phyloP scores from a whole-genome alignment of 2,888 invertebrate species.

The Spodoptera littoralis region DNA sequence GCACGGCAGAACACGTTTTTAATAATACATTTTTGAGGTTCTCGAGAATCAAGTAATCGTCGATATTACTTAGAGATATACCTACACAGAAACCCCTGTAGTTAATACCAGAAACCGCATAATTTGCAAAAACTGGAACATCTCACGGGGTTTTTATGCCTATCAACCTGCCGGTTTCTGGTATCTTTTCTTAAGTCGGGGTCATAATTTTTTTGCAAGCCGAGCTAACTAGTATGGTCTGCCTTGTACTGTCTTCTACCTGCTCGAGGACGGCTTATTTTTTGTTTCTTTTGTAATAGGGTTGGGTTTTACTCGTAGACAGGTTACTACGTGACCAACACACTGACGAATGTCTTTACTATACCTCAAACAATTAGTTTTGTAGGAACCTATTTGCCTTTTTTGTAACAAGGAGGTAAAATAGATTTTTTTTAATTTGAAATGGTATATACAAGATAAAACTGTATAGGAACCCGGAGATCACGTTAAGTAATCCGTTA shows the following conservation, averaged over 20 bases:
- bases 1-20: conserved; percentile 26
- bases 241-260: conserved; percentile 49
- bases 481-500: conserved; percentile 1
- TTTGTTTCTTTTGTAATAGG: conserved; percentile 49
- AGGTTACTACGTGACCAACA: conserved; percentile 42
- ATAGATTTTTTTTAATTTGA: not conserved
- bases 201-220: conserved; percentile 63
- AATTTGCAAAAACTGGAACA: conserved; percentile 65
- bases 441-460: too few species aligned
- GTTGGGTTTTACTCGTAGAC: conserved; percentile 33
- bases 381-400: not conserved
- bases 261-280: conserved; percentile 51
- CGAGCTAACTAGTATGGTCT: conserved; percentile 44
- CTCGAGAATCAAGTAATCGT: conserved; percentile 10
- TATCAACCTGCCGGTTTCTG: conserved; percentile 53
- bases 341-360: conserved; percentile 10
- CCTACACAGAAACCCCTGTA: conserved; percentile 25
- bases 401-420: not conserved
- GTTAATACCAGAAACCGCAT: conserved; percentile 53
- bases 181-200: conserved; percentile 62
- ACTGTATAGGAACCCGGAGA: too few species aligned
- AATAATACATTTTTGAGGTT: conserved; percentile 1
- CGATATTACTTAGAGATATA: not conserved
- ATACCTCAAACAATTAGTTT: conserved; percentile 15
- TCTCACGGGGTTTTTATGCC: conserved; percentile 68